phyloP scores from a whole-genome alignment of 1,140 invertebrate genomes.

The Schlechtendalia chinensis region DNA sequence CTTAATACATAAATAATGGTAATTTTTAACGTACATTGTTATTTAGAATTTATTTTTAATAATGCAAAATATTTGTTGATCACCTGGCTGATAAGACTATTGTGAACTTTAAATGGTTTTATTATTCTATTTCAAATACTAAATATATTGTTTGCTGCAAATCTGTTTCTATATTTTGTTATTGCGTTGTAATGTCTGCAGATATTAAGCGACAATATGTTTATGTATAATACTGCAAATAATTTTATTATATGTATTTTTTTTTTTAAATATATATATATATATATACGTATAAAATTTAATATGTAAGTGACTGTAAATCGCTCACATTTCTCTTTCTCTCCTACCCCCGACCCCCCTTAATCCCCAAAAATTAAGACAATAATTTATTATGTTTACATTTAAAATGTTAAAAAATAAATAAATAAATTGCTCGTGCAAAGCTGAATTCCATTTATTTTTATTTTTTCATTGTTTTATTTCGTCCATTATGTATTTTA shows the following conservation, averaged over 20 bases:
- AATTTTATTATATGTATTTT: slow-evolving; percentile 6
- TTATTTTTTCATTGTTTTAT: background rate
- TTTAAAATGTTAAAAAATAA: slow-evolving; percentile 12
- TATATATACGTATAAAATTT: background rate
- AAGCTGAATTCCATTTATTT: too few species aligned
- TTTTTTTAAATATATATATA: too few species aligned
- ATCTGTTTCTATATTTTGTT: background rate
- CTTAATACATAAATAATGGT: background rate
- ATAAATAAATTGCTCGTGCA: slow-evolving; percentile 18
- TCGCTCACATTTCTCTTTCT: too few species aligned
- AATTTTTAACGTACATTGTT: background rate
- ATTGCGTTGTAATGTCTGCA: background rate
- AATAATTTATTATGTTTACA: slow-evolving; percentile 33
- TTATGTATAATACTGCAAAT: background rate
- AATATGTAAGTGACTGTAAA: too few species aligned
- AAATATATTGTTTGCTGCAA: slow-evolving; percentile 1
- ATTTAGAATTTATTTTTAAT: background rate
- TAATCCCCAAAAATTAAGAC: background rate
- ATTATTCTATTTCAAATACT: background rate
- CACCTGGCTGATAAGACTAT: background rate
- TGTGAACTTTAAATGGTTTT: background rate
- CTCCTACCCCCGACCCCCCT: too few species aligned
- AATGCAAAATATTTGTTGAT: background rate
- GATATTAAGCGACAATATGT: background rate
- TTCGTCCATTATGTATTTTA: background rate